A percentile compares a stretch with the other conserved stretches of the same genome.
Evolutionary conservation across 1,140 invertebrate genomes (phyloP).

Genomic region (Bombus impatiens): DNA sequence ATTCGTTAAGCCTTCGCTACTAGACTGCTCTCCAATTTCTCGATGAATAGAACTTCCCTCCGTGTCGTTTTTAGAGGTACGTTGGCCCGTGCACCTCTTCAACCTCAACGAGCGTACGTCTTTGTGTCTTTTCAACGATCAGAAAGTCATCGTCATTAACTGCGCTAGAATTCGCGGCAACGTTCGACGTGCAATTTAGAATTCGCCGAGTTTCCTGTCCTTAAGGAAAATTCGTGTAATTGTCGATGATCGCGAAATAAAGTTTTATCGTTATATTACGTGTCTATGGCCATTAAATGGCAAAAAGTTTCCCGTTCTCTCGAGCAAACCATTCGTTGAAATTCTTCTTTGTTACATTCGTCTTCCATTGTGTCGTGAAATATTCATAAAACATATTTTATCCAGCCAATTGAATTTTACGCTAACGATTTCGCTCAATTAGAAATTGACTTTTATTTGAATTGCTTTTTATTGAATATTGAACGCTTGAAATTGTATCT

Average conservation of each 20-base stretch:
- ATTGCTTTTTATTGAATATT: too few species aligned
- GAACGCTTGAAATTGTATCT: too few species aligned
- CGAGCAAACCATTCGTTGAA: background rate
- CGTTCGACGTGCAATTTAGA: background rate
- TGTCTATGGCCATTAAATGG: too few species aligned
- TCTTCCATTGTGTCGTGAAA: too few species aligned
- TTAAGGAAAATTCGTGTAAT: background rate
- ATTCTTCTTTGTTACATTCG: background rate
- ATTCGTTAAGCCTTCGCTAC: background rate
- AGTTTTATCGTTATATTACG: too few species aligned
- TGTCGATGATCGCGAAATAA: background rate
- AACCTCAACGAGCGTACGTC: background rate
- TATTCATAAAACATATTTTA: too few species aligned
- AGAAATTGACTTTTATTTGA: too few species aligned
- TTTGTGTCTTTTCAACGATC: background rate
- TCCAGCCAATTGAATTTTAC: too few species aligned
- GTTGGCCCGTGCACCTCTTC: background rate
- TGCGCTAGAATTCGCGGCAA: background rate
- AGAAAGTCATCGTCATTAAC: background rate
- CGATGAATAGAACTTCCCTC: background rate
- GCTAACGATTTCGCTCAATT: too few species aligned
- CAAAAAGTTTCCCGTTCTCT: background rate
- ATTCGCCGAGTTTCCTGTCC: background rate
- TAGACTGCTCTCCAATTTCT: slow-evolving; percentile 1
- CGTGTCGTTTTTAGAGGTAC: background rate